phyloP scores from a whole-genome alignment of 2,888 invertebrate species.

The Melinaea marsaeus region DNA sequence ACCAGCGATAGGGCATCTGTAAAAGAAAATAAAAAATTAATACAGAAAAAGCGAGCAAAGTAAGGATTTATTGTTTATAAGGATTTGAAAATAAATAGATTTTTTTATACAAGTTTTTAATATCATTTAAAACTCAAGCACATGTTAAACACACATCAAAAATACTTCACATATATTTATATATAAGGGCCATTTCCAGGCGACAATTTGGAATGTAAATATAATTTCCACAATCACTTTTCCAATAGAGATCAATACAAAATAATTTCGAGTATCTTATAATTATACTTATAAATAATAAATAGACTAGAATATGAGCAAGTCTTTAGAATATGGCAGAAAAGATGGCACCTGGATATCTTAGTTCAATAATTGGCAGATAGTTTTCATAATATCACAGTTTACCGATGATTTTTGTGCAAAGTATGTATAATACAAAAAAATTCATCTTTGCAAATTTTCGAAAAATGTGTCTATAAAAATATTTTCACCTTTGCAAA shows the following conservation, averaged over 20 bases:
- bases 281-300: slow-evolving; percentile 39
- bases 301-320: slow-evolving; percentile 77
- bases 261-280: slow-evolving; percentile 18
- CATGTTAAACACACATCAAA: slow-evolving; percentile 32
- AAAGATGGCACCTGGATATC: slow-evolving; percentile 55
- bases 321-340: slow-evolving; percentile 67
- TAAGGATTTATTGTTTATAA: background rate
- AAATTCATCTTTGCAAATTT: slow-evolving; percentile 1
- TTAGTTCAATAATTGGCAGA: slow-evolving; percentile 42
- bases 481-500: no score
- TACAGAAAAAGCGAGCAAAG: background rate
- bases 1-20: slow-evolving; percentile 71
- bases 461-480: background rate
- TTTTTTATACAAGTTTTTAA: slow-evolving; percentile 23
- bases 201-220: slow-evolving; percentile 28
- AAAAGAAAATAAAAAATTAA: slow-evolving; percentile 35
- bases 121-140: slow-evolving; percentile 28
- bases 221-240: slow-evolving; percentile 17
- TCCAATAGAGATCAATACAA: slow-evolving; percentile 20
- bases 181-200: slow-evolving; percentile 14
- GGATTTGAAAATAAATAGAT: background rate
- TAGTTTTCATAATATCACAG: slow-evolving; percentile 61
- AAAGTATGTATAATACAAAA: slow-evolving; percentile 10
- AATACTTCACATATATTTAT: slow-evolving; percentile 22
- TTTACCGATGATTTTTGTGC: slow-evolving; percentile 53